phyloP scores from a whole-genome alignment of 2,888 invertebrate genomes.

The Rhabditophanes sp. region DNA sequence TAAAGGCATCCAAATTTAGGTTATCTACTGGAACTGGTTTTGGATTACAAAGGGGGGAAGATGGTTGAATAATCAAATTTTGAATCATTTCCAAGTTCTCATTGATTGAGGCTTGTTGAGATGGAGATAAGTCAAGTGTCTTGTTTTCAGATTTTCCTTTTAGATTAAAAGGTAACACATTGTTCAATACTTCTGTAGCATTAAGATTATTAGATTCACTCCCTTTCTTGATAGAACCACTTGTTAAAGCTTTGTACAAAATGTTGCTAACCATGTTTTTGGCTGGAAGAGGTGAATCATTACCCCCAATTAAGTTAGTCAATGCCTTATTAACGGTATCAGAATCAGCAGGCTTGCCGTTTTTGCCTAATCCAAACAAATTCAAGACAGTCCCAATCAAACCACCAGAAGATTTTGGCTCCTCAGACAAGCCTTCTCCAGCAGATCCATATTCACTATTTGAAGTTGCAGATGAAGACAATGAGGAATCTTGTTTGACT shows the following conservation, averaged over 20 bases:
- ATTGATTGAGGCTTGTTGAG: conserved; percentile 37
- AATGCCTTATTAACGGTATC: conserved; percentile 32
- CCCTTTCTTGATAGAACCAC: conserved; percentile 30
- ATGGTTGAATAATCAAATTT: conserved; percentile 41
- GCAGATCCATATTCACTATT: conserved; percentile 11
- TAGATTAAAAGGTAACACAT: no score
- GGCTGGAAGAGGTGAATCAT: conserved; percentile 35
- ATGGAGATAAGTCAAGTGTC: no score
- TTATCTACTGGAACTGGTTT: conserved; percentile 40
- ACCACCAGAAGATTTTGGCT: conserved; percentile 31
- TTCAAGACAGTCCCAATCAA: conserved; percentile 41
- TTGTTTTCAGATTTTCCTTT: conserved; percentile 15
- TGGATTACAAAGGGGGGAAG: conserved; percentile 39
- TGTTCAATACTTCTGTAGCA: no score
- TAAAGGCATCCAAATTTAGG: conserved; percentile 36
- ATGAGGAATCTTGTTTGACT: no score
- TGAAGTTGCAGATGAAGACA: conserved; percentile 16
- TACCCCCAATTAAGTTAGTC: conserved; percentile 30
- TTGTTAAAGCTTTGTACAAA: conserved; percentile 43
- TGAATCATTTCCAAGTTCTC: conserved; percentile 43
- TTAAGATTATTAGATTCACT: no score
- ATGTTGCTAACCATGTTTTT: conserved; percentile 38
- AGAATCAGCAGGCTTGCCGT: conserved; percentile 22
- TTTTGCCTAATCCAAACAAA: conserved; percentile 34
- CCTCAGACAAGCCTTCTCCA: conserved; percentile 25